Base-by-base conservation (phyloP, 2,113 vertebrate species). In the Collichthys lucidus region DNA sequence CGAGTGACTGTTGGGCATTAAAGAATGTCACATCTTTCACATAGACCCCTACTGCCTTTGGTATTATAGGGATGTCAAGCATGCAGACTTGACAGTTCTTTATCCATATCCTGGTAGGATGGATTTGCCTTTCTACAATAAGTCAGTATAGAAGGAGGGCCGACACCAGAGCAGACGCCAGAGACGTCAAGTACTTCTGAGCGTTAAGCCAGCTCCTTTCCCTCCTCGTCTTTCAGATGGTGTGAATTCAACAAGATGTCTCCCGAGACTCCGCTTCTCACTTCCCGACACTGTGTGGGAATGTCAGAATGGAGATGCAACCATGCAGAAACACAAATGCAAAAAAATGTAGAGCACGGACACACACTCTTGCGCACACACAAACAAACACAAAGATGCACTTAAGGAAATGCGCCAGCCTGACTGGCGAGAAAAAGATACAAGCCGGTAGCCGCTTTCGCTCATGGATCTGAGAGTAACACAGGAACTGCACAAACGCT, bases 41-140 rank as follows among this genome's bases (percentile, higher is more conserved):
- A 77, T 78, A 70, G 84, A 72, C 73, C 57, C 64, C 60, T 24
- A 29, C 42, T 52, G 69, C 79, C 76, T 75, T 69, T 68, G 22
- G 52, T 22, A 42, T 74, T 29, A 11, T 57, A 10, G 44, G 31
- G 49, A 73, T 50, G 50, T 79, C 77, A 53, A 55, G 80, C 64
- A 60, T 5, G 0, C 70, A 73, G 70, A 74, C 74, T 14, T 59
- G 77, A 82, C 64, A 78, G 64, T 66, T 74, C 72, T 82, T 86
- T 71, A 82, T 86, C 78, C 60, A 9, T 55, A 31, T 52, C 56
- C 71, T 60, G 69, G 69, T 85, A 20, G 59, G 68, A 19, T 69
- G 79, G 76, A 85, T 83, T 69, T 80, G 29, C 52, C 40, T 64
- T 56, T 74, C 66, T 78, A 70, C 57, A 67, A 40, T 56, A 29